A percentile compares a stretch with the other conserved stretches of the same genome.
Conservation (phyloP, 2,113 vertebrate genomes). For the Ptychochromis oligacanthus region DNA sequence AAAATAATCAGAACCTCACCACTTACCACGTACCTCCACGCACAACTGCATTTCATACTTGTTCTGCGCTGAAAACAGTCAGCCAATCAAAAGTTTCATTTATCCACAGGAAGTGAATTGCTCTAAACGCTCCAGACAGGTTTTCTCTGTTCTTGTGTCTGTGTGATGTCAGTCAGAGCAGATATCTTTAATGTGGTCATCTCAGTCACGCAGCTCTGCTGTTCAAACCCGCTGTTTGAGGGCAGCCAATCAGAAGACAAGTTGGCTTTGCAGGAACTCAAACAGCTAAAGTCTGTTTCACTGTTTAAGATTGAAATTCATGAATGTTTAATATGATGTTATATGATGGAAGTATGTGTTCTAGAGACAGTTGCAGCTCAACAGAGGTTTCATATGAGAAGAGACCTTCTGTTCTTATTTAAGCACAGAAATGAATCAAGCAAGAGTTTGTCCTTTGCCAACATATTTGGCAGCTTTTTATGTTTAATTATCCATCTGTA, state of each 20-base stretch:
- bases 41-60: background rate
- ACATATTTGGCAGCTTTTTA: background rate
- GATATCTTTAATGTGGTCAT: background rate
- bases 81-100: no score
- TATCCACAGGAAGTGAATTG: no score
- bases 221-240: background rate
- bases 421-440: background rate
- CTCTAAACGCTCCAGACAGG: no score
- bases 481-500: fast-evolving
- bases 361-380: background rate
- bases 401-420: background rate
- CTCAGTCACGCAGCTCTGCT: background rate
- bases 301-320: background rate
- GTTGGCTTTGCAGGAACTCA: no score
- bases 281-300: no score
- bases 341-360: background rate
- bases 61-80: background rate
- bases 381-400: background rate
- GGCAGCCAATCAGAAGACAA: background rate
- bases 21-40: background rate
- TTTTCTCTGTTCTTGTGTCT: background rate
- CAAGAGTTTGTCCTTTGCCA: background rate
- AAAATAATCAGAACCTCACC: background rate
- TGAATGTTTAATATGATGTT: background rate
- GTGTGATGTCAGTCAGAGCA: background rate